Conservation (phyloP, 2,888 invertebrate species). For the Zhuqinia jingwanae region DNA sequence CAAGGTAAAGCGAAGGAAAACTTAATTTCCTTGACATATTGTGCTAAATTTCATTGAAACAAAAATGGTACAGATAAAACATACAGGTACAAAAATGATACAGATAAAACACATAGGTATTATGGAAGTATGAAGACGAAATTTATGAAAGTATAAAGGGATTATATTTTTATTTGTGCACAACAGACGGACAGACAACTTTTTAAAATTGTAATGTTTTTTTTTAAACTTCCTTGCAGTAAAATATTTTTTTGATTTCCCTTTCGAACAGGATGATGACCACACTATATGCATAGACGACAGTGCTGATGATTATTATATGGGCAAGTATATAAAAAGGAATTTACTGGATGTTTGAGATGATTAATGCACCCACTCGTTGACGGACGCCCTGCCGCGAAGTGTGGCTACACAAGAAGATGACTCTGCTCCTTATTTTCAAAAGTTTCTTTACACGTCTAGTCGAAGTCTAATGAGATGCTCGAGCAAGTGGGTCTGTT, state of each 20-base stretch:
- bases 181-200: neutral
- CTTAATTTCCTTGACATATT: constrained; percentile 40
- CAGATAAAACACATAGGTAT: no score
- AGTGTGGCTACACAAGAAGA: neutral
- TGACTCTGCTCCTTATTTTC: constrained; percentile 25
- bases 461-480: constrained; percentile 37
- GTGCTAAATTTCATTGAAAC: constrained; percentile 20
- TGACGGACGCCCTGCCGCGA: constrained; percentile 58
- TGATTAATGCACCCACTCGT: constrained; percentile 73
- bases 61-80: no score
- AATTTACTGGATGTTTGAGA: constrained; percentile 71
- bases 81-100: no score
- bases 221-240: neutral
- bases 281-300: neutral
- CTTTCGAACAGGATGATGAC: neutral
- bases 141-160: no score
- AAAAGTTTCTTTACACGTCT: constrained; percentile 13
- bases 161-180: no score
- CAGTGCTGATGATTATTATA: neutral
- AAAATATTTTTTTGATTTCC: neutral
- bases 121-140: no score
- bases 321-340: constrained; percentile 20
- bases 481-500: constrained; percentile 29
- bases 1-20: neutral
- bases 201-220: neutral